Conservation (phyloP, 2,888 invertebrate genomes). For the Clitarchus hookeri region DNA sequence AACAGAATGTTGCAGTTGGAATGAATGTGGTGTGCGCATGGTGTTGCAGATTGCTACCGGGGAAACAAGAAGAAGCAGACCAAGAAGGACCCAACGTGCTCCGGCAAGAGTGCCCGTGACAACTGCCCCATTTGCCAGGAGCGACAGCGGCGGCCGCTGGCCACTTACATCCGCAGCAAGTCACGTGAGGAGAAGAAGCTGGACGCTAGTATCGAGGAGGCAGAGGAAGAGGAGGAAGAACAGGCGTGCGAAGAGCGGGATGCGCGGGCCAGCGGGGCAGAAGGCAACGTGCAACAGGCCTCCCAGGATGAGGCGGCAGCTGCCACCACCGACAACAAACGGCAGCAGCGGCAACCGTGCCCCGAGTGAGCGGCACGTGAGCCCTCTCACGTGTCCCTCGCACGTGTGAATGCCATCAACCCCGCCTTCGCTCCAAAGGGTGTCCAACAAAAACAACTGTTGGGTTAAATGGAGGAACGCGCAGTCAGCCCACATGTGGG, state of each 20-base stretch:
- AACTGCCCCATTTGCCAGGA: conserved; percentile 60
- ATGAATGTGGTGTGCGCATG: neutral
- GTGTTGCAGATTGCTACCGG: conserved; percentile 22
- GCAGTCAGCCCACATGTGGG: neutral
- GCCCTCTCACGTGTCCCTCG: neutral
- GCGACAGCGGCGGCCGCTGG: conserved; percentile 58
- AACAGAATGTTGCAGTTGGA: neutral
- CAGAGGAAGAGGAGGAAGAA: conserved; percentile 50
- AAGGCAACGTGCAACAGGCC: neutral
- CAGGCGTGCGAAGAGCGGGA: conserved; percentile 27
- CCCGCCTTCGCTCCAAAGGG: neutral
- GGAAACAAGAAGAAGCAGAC: conserved; percentile 19
- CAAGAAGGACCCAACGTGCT: neutral
- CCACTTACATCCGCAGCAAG: conserved; percentile 58
- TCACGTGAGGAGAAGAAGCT: conserved; percentile 57
- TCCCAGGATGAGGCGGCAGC: neutral
- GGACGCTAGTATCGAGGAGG: conserved; percentile 59
- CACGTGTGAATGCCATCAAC: neutral
- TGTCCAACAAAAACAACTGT: conserved; percentile 4
- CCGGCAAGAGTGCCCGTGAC: conserved; percentile 49
- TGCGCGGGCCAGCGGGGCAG: neutral
- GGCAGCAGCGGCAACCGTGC: conserved; percentile 29
- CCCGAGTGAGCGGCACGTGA: conserved; percentile 47
- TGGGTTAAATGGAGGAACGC: neutral
- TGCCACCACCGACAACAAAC: neutral